Conservation (phyloP, 2,888 invertebrate genomes). For the Polydrusus cervinus region DNA sequence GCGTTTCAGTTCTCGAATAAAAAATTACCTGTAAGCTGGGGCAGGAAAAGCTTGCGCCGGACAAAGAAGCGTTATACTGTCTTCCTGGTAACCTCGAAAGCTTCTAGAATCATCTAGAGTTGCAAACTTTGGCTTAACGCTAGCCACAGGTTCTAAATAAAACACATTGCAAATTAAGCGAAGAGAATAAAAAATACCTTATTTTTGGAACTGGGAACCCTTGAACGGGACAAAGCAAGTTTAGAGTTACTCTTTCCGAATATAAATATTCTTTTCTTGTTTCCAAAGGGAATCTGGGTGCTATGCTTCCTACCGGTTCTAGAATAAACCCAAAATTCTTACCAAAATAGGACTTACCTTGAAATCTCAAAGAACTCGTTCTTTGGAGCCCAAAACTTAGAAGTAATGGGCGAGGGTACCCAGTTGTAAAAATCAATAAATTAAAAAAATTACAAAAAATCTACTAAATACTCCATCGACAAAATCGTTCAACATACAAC, state of each 20-base stretch:
- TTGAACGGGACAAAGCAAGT: constrained; percentile 79
- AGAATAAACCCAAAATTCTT: constrained; percentile 56
- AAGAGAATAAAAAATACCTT: constrained; percentile 66
- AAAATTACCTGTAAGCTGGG: constrained; percentile 73
- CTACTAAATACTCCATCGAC: constrained; percentile 16
- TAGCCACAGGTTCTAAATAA: constrained; percentile 71
- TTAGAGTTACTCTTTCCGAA: constrained; percentile 72
- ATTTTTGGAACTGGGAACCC: constrained; percentile 78
- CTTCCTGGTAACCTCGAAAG: constrained; percentile 60
- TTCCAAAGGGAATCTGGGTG: constrained; percentile 84
- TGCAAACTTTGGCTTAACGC: constrained; percentile 73
- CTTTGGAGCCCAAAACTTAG: constrained; percentile 52
- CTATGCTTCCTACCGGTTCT: constrained; percentile 74
- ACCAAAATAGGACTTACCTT: constrained; percentile 60
- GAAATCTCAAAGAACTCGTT: constrained; percentile 30
- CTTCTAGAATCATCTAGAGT: constrained; percentile 65
- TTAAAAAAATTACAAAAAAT: constrained; percentile 26
- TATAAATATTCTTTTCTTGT: constrained; percentile 75
- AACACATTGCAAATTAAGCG: constrained; percentile 10
- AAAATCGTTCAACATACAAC: not conserved
- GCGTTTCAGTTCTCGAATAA: constrained; percentile 69
- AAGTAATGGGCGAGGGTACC: constrained; percentile 68
- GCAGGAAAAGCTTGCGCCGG: constrained; percentile 81
- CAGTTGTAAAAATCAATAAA: constrained; percentile 55
- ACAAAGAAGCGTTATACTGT: constrained; percentile 75